Conservation (phyloP, 2,797 vertebrate genomes). For the Clarias laeviceps region DNA sequence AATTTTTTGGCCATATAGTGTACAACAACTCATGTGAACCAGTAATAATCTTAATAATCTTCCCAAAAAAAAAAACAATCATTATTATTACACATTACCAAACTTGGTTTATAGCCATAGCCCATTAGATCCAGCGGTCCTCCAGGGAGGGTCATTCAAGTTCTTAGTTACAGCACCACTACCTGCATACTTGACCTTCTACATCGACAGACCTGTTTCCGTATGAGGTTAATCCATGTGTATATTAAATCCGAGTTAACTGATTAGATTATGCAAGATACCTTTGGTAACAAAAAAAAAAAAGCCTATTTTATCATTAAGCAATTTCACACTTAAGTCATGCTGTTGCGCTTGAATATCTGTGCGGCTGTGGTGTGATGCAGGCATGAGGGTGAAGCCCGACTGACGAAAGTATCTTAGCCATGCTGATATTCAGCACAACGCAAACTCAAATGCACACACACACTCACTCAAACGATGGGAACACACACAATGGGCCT, state of each 20-base stretch:
- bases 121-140: neutral
- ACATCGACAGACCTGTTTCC: neutral
- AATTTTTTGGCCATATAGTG: neutral
- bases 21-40: neutral
- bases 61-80: neutral
- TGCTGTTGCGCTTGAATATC: no score
- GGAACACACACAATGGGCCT: no score
- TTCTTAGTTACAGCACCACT: neutral
- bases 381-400: no score
- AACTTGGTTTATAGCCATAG: neutral
- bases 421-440: no score
- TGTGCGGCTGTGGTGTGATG: no score
- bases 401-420: no score
- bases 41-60: neutral
- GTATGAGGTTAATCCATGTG: neutral
- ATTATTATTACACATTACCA: neutral
- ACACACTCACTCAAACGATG: no score
- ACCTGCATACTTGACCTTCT: neutral
- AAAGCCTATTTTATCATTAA: no score
- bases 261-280: neutral
- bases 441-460: no score
- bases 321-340: no score
- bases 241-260: neutral
- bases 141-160: neutral
- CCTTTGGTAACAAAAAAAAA: no score